Evolutionary conservation across 2,797 vertebrate genomes (phyloP).

Genomic region (Sciurus carolinensis): DNA sequence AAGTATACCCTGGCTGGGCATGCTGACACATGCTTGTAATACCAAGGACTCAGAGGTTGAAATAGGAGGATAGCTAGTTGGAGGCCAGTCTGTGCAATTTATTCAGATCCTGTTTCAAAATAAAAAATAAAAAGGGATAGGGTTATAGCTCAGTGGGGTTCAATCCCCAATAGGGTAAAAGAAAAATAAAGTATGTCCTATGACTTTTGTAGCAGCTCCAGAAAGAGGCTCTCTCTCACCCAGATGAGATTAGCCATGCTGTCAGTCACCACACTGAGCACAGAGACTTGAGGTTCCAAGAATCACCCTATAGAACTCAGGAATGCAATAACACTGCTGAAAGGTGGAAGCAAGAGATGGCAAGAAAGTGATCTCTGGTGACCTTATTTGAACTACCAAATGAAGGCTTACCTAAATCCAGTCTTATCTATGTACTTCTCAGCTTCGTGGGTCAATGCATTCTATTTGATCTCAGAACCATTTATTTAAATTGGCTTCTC

Average conservation of each 20-base stretch:
- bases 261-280: neutral
- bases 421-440: neutral
- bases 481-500: conserved; percentile 35
- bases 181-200: neutral
- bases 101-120: neutral
- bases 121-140: neutral
- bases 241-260: neutral
- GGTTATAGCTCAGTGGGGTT: neutral
- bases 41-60: neutral
- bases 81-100: neutral
- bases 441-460: neutral
- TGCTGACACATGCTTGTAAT: neutral
- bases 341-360: neutral
- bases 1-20: neutral
- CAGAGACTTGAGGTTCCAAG: neutral
- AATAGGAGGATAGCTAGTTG: neutral
- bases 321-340: neutral
- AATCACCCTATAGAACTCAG: neutral
- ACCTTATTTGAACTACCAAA: neutral
- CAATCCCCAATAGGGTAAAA: neutral
- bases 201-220: neutral
- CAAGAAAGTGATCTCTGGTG: neutral
- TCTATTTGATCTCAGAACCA: neutral
- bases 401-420: conserved; percentile 27
- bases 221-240: neutral